These are phyloP conservation scores for Nothoprocta pentlandii DNA, from an alignment of 2,113 vertebrate species.

Conservation along the genomic window DNA sequence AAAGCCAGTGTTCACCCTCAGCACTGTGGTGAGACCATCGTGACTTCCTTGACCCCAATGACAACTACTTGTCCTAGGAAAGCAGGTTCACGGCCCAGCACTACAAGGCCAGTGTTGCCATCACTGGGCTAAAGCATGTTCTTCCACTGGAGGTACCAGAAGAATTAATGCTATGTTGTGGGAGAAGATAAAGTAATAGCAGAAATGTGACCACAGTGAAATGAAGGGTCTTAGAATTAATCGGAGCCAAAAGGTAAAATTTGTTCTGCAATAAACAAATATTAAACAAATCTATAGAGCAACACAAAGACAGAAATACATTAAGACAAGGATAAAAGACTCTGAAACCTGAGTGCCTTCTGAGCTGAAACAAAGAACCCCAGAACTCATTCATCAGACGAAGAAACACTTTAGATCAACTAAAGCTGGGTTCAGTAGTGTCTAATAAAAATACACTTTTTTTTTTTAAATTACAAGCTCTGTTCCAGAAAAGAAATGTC, in stretches of 20 bases:
- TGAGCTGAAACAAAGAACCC: constrained; percentile 17
- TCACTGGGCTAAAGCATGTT: not conserved
- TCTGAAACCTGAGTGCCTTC: constrained; percentile 2
- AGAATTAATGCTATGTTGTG: not conserved
- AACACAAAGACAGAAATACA: not conserved
- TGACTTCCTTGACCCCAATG: not conserved
- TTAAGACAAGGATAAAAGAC: not conserved
- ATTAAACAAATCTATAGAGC: not conserved
- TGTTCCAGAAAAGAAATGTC: constrained; percentile 10
- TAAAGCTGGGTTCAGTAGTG: not conserved
- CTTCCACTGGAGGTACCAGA: not conserved
- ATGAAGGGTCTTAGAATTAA: not conserved
- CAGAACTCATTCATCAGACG: constrained; percentile 10
- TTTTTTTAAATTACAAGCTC: not conserved
- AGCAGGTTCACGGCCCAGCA: not conserved
- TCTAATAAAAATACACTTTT: not conserved
- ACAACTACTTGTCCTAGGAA: not conserved
- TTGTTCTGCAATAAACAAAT: not conserved
- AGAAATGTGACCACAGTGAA: not conserved
- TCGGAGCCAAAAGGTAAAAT: not conserved
- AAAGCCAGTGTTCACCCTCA: not conserved
- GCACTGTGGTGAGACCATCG: not conserved
- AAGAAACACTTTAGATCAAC: constrained; percentile 7
- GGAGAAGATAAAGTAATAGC: not conserved
- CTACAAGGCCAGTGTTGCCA: not conserved